Evolutionary conservation across 2,113 vertebrate species (phyloP), one percentile per base, ranked within the genome.

Genomic region (Phylloscopus whistleri): DNA sequence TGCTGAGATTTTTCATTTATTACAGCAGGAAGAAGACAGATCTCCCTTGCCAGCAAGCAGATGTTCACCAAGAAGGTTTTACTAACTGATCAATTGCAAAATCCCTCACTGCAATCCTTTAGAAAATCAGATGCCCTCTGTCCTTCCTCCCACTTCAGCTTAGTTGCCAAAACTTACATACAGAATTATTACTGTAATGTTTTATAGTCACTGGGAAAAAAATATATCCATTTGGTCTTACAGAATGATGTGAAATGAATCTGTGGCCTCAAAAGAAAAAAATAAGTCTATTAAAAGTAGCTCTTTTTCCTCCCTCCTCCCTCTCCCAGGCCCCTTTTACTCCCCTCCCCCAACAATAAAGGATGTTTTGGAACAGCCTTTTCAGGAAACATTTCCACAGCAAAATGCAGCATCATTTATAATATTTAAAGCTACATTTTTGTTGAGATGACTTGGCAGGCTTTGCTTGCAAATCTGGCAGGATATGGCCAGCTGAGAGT

Each of bases 361-460:
- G 94, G 96, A 95, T 94, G 94, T 96, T 96, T 97, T 97, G 93
- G 97, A 95, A 87, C 89, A 76, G 93, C 96, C 93, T 96, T 98
- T 97, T 97, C 96, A 97, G 96, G 97, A 98, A 97, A 94, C 52
- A 59, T 95, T 94, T 98, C 97, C 96, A 82, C 90, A 97, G 97
- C 94, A 97, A 96, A 93, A 89, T 86, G 97, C 97, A 97, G 96
- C 96, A 93, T 95, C 97, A 90, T 97, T 94, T 97, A 98, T 97
- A 97, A 97, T 97, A 94, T 87, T 96, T 97, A 78, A 98, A 96
- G 95, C 94, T 97, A 95, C 87, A 95, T 97, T 97, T 98, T 97
- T 98, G 97, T 97, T 88, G 97, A 97, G 98, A 98, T 97, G 92
- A 97, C 97, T 98, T 99, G 99, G 98, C 98, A 98, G 97, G 98